These are phyloP conservation scores for Caenorhabditis sp. DNA, from an alignment of 2,888 invertebrate genomes.

Conservation along the genomic window DNA sequence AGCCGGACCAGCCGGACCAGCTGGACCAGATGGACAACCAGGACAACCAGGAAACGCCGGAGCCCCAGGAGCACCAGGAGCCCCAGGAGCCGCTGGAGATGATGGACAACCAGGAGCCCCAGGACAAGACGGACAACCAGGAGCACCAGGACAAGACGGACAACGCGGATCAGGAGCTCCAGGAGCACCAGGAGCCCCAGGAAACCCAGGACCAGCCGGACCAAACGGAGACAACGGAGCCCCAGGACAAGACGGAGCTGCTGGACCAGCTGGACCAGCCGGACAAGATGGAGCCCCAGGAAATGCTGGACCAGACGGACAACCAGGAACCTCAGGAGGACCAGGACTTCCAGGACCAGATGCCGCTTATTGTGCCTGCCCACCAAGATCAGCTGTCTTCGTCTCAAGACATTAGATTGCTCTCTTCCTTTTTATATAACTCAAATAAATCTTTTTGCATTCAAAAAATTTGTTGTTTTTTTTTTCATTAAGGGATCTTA, in stretches of 20 bases:
- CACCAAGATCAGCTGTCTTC: too few relatives aligned
- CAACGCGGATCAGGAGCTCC: constrained; percentile 43
- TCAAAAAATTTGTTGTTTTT: too few relatives aligned
- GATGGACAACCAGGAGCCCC: constrained; percentile 54
- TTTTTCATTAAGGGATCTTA: too few relatives aligned
- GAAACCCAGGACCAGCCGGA: constrained; percentile 48
- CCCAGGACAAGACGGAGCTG: constrained; percentile 40
- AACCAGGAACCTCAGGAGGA: constrained; percentile 47
- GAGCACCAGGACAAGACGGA: constrained; percentile 55
- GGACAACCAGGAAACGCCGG: constrained; percentile 53
- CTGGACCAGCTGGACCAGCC: constrained; percentile 45
- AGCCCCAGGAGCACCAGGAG: constrained; percentile 57
- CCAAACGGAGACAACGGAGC: constrained; percentile 39
- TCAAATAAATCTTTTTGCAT: too few relatives aligned
- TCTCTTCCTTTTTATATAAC: too few relatives aligned
- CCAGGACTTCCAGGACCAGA: constrained; percentile 54
- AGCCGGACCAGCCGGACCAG: constrained; percentile 55
- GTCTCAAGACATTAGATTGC: too few relatives aligned
- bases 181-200: constrained; percentile 54
- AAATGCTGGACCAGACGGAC: constrained; percentile 51
- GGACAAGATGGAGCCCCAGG: constrained; percentile 46
- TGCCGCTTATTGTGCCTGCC: too few relatives aligned
- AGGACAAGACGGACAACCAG: constrained; percentile 55
- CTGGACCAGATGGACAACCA: constrained; percentile 60
- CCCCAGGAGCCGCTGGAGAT: constrained; percentile 51